Conservation (phyloP, 2,888 invertebrate genomes). For the Stenotaenia linearis region DNA sequence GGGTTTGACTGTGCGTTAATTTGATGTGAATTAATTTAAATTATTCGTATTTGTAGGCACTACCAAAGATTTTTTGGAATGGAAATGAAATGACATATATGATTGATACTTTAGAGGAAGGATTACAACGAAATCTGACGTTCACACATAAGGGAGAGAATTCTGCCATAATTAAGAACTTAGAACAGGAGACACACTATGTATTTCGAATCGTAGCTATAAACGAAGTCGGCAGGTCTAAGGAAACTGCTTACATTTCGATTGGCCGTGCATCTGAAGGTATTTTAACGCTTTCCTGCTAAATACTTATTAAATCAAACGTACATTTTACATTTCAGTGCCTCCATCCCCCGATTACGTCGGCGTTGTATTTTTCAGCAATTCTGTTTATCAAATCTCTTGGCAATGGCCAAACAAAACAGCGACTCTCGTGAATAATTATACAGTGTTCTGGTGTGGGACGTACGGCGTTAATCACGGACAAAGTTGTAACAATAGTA, state of each 20-base stretch:
- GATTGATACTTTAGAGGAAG: constrained; percentile 30
- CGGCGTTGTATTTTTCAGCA: not conserved
- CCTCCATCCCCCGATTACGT: constrained; percentile 4
- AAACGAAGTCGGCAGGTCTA: constrained; percentile 15
- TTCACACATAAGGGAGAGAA: not conserved
- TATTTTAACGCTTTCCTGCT: not conserved
- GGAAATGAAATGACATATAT: constrained; percentile 17
- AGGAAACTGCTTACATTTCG: not conserved
- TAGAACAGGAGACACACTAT: constrained; percentile 3
- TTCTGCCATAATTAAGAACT: not conserved
- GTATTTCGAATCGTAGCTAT: not conserved
- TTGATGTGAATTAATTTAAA: not conserved
- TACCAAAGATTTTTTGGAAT: constrained; percentile 27
- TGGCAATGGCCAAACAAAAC: constrained; percentile 2
- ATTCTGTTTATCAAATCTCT: not conserved
- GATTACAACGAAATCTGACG: constrained; percentile 9
- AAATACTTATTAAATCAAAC: not conserved
- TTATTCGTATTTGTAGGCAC: constrained; percentile 6
- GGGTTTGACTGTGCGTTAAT: not conserved
- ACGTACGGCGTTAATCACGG: not conserved
- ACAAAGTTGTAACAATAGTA: not conserved
- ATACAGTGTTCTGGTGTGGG: constrained; percentile 24
- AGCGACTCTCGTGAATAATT: not conserved
- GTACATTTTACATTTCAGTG: not conserved
- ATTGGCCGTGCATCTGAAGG: not conserved